phyloP scores from a whole-genome alignment of 1,140 invertebrate genomes.

The Pseudomyrmex dendroicus region DNA sequence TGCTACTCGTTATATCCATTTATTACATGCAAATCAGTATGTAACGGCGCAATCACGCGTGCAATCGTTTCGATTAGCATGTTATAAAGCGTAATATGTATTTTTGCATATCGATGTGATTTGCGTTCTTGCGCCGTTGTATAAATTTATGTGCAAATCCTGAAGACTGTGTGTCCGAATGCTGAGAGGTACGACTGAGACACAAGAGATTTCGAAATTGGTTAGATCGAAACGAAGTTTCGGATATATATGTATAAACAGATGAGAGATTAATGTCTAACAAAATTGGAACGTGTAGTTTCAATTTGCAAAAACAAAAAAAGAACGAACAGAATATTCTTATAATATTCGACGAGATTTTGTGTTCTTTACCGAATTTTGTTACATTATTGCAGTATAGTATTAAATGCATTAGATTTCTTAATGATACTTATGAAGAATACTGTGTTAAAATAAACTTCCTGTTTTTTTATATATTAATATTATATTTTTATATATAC shows the following conservation, averaged over 20 bases:
- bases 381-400: neutral
- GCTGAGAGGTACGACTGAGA: neutral
- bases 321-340: neutral
- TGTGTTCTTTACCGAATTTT: slow-evolving; percentile 2
- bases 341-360: slow-evolving; percentile 4
- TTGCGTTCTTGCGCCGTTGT: slow-evolving; percentile 9
- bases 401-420: slow-evolving; percentile 1
- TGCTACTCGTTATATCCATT: neutral
- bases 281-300: slow-evolving; percentile 6
- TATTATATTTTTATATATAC: neutral
- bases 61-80: neutral
- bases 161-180: neutral
- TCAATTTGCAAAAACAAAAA: neutral
- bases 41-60: neutral
- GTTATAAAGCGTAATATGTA: neutral
- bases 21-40: neutral
- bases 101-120: neutral
- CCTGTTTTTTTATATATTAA: slow-evolving; percentile 6
- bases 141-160: slow-evolving; percentile 9
- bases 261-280: neutral
- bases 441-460: neutral
- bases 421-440: slow-evolving; percentile 16
- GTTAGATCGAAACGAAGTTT: neutral
- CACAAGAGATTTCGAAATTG: slow-evolving; percentile 17
- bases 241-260: neutral